Evolutionary conservation across 2,113 vertebrate genomes (phyloP), one percentile per base, ranked within the genome.

Genomic region (Rhea americana): DNA sequence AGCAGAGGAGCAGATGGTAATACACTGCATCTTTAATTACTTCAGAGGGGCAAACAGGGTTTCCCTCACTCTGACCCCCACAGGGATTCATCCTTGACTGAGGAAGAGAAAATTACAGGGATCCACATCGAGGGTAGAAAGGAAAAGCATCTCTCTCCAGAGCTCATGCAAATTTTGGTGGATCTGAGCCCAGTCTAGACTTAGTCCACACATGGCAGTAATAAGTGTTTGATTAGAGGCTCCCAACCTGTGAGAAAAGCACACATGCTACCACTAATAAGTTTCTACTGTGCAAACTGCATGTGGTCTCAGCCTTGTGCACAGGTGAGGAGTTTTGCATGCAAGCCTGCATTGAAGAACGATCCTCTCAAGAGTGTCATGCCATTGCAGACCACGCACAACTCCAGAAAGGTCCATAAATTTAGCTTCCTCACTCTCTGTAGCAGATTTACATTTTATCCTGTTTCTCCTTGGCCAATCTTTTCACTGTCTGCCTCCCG

Each of bases 21-120:
- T 28, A 90, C 70, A 28, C 0, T 0, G 9, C 53, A 62, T 21
- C 0, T 0, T 59, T 73, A 61, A 35, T 66, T 55, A 68, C 41
- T 2, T 0, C 45, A 30, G 37, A 82, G 3, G 35, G 39, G 43
- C 20, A 18, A 71, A 11, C 11, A 68, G 9, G 62, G n/a, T n/a
- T 58, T 47, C 6, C 3, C 3, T 6, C 45, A 32, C 70, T 53
- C n/a, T 25, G 70, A 20, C 15, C 26, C 11, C 72, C 39, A 25
- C 66, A 11, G 12, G 47, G 41, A 21, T 50, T 20, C 30, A 39
- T 37, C 70, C 47, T 62, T 53, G 41, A 16, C 26, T 70, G 20
- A 47, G 13, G 17, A 88, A 75, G 25, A 4, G 2, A 82, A 83
- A 90, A 48, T 35, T 50, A 17, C 48, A 41, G 10, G 9, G 26